These are phyloP conservation scores for Platypus cylindrus DNA, from an alignment of 2,888 invertebrate genomes.

Conservation along the genomic window DNA sequence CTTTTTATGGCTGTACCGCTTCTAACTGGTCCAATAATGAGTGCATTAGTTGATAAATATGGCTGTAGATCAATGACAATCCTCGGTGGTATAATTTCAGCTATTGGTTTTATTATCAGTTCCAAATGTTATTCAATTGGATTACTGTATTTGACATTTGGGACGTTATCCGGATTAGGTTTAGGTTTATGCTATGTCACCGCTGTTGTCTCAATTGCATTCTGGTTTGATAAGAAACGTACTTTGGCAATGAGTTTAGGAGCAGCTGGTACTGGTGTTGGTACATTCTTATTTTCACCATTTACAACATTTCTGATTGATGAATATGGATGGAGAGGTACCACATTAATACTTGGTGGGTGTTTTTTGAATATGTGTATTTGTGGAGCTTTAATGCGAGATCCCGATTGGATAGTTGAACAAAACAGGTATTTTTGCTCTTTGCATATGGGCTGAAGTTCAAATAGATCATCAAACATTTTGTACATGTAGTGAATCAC, in stretches of 20 bases:
- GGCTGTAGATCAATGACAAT: slow-evolving; percentile 42
- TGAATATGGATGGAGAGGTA: slow-evolving; percentile 76
- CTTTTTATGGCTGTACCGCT: slow-evolving; percentile 49
- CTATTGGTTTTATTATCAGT: slow-evolving; percentile 64
- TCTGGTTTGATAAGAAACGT: slow-evolving; percentile 83
- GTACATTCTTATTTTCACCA: slow-evolving; percentile 79
- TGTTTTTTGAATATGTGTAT: slow-evolving; percentile 75
- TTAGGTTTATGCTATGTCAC: slow-evolving; percentile 78
- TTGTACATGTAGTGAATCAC: neutral
- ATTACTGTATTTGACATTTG: slow-evolving; percentile 74
- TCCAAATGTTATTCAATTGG: slow-evolving; percentile 58
- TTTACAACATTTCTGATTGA: slow-evolving; percentile 67
- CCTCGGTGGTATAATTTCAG: slow-evolving; percentile 57
- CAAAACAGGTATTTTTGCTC: slow-evolving; percentile 48
- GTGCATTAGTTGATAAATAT: slow-evolving; percentile 72
- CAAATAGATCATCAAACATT: too few relatives aligned
- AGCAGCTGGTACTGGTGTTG: slow-evolving; percentile 80
- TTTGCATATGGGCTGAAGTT: too few relatives aligned
- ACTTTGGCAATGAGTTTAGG: slow-evolving; percentile 78
- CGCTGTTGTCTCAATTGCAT: slow-evolving; percentile 82
- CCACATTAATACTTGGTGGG: slow-evolving; percentile 67
- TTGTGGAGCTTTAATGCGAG: slow-evolving; percentile 76
- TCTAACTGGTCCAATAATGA: slow-evolving; percentile 62
- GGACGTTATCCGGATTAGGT: slow-evolving; percentile 72
- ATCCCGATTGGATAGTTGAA: slow-evolving; percentile 73